These are phyloP conservation scores for Paragorgia papillata DNA, from an alignment of 92 coral and sea anemone genomes.

Conservation along the genomic window DNA sequence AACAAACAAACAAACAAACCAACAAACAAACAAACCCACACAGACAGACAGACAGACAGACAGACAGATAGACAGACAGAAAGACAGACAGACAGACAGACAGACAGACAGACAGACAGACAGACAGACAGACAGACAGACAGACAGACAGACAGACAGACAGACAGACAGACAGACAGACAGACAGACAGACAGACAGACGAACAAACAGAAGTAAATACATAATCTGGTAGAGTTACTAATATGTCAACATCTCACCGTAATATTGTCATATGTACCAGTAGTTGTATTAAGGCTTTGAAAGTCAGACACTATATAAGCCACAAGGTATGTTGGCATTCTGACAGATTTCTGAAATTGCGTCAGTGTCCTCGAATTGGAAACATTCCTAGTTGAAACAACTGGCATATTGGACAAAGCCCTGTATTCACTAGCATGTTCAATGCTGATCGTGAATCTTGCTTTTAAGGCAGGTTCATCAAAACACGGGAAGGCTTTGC, in stretches of 20 bases:
- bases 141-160: too few species aligned
- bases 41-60: too few species aligned
- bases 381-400: constrained; percentile 32
- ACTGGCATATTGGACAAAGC: constrained; percentile 85
- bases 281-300: constrained; percentile 57
- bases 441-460: constrained; percentile 78
- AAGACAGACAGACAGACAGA: too few species aligned
- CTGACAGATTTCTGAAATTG: constrained; percentile 83
- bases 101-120: too few species aligned
- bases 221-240: too few species aligned
- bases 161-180: too few species aligned
- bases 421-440: constrained; percentile 62
- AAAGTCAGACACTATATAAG: constrained; percentile 91
- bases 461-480: constrained; percentile 98
- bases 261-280: constrained; percentile 67
- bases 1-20: too few species aligned
- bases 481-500: constrained; percentile 89
- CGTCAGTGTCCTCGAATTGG: constrained; percentile 49
- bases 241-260: constrained; percentile 51
- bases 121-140: too few species aligned
- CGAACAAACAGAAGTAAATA: too few species aligned
- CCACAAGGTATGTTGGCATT: constrained; percentile 86
- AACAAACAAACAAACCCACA: too few species aligned
- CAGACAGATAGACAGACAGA: too few species aligned
- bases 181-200: too few species aligned